Evolutionary conservation across 2,113 vertebrate genomes (phyloP).

Genomic region (Dendropsophus ebraccatus): DNA sequence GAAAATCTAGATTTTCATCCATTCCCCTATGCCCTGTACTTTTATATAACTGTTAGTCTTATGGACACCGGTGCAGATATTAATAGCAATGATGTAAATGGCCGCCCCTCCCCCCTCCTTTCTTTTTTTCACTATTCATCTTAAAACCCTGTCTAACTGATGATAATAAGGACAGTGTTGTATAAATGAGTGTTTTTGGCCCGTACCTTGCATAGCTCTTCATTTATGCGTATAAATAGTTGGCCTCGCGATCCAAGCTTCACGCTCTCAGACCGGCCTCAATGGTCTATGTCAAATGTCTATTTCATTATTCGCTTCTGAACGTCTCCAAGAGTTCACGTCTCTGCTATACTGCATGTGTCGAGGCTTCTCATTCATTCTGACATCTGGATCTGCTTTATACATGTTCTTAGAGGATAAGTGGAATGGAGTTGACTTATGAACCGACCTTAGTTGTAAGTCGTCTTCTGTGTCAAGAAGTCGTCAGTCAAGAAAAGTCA

Average conservation of each 20-base stretch:
- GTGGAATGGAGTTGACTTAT: neutral
- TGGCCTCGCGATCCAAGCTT: constrained; percentile 6
- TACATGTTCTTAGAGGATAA: neutral
- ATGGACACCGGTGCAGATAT: too few relatives aligned
- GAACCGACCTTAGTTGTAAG: neutral
- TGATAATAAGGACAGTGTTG: neutral
- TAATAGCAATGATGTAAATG: too few relatives aligned
- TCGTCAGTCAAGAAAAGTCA: neutral
- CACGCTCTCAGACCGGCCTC: neutral
- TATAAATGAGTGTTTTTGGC: constrained; percentile 29
- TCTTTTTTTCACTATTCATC: neutral
- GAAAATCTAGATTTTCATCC: too few relatives aligned
- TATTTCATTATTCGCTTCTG: constrained; percentile 17
- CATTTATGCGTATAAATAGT: constrained; percentile 1
- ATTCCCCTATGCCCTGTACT: too few relatives aligned
- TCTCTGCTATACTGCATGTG: neutral
- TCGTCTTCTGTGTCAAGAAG: neutral
- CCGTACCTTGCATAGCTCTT: neutral
- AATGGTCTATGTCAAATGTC: constrained; percentile 39
- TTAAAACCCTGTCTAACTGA: neutral
- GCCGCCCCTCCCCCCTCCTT: too few relatives aligned
- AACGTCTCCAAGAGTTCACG: neutral
- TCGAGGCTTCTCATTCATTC: neutral
- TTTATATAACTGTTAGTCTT: too few relatives aligned
- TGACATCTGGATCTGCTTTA: neutral